A percentile compares a stretch with the other conserved stretches of the same genome.
These are phyloP conservation scores for Plectrocnemia conspersa DNA, from an alignment of 1,140 invertebrate species.

Conservation along the genomic window DNA sequence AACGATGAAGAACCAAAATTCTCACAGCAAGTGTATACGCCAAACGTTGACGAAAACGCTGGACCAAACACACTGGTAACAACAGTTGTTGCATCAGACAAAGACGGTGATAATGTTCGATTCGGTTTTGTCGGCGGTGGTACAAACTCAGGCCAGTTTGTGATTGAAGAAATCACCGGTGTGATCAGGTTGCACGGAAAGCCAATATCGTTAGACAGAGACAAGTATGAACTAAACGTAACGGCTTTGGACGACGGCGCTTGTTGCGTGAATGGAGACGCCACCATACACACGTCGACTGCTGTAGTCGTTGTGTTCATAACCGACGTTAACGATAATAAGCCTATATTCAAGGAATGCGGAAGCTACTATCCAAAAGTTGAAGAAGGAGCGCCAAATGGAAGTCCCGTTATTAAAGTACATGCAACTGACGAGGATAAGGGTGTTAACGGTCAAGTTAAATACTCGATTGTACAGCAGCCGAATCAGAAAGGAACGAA, in stretches of 20 bases:
- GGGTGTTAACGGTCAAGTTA: constrained; percentile 86
- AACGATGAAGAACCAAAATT: constrained; percentile 96
- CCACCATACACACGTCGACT: constrained; percentile 84
- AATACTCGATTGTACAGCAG: constrained; percentile 94
- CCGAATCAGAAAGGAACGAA: constrained; percentile 95
- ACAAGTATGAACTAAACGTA: constrained; percentile 91
- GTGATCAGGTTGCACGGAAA: constrained; percentile 85
- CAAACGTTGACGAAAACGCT: constrained; percentile 93
- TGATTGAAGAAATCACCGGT: constrained; percentile 92
- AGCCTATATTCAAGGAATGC: constrained; percentile 90
- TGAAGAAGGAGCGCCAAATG: constrained; percentile 86
- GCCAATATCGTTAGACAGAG: constrained; percentile 75
- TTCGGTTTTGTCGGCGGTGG: constrained; percentile 91
- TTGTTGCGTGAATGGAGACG: constrained; percentile 81
- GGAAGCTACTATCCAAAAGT: constrained; percentile 88
- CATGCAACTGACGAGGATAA: constrained; percentile 92
- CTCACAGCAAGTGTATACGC: constrained; percentile 92
- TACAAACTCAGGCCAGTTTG: constrained; percentile 85
- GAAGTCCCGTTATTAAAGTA: constrained; percentile 88
- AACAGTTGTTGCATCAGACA: constrained; percentile 91
- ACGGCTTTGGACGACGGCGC: constrained; percentile 91
- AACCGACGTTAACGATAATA: constrained; percentile 94
- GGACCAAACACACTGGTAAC: constrained; percentile 90
- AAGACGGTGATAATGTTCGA: constrained; percentile 90
- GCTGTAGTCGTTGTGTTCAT: constrained; percentile 96